Conservation (phyloP, 2,113 vertebrate species). For the Malurus cyaneus region DNA sequence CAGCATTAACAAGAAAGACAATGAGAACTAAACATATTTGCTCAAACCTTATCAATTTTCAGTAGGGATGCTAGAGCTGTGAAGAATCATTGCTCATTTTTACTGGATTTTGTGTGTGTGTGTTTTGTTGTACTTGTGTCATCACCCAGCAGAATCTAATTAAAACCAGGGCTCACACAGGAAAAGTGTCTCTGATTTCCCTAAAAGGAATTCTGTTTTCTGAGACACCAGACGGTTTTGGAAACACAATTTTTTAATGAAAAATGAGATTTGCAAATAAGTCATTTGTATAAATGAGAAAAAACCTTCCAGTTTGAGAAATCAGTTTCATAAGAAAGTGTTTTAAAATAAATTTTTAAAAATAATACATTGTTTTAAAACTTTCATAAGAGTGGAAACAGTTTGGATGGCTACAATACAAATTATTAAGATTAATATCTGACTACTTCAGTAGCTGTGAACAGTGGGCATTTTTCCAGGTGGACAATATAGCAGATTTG, state of each 20-base stretch:
- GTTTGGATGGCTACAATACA: background rate
- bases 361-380: background rate
- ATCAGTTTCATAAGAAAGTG: background rate
- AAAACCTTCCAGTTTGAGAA: background rate
- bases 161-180: background rate
- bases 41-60: background rate
- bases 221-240: background rate
- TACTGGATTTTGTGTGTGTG: background rate
- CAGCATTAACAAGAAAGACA: background rate
- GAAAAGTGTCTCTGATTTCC: background rate
- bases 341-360: background rate
- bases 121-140: background rate
- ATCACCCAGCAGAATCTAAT: background rate
- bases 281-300: background rate
- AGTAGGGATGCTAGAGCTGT: background rate
- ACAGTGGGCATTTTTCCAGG: conserved; percentile 26
- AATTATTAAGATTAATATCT: conserved; percentile 25
- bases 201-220: conserved; percentile 3
- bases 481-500: conserved; percentile 39
- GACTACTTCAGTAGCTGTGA: conserved; percentile 14
- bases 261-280: conserved; percentile 4
- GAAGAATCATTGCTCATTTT: background rate
- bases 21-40: background rate
- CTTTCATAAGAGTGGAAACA: background rate
- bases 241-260: background rate